Evolutionary conservation across 2,888 invertebrate genomes (phyloP).

Genomic region (Exocentrus adspersus): DNA sequence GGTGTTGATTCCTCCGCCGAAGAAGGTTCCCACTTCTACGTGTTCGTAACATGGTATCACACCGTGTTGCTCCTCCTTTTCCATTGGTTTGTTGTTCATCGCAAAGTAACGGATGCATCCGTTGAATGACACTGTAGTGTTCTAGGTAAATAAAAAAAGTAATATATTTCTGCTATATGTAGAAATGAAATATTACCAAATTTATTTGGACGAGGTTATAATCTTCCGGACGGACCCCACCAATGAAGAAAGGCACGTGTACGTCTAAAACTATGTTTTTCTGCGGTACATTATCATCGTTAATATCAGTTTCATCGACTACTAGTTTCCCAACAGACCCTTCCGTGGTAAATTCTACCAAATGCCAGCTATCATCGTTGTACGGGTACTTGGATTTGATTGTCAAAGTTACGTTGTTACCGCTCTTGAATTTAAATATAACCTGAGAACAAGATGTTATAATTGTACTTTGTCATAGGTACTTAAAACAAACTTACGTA

Average conservation of each 20-base stretch:
- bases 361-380: conserved; percentile 85
- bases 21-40: conserved; percentile 86
- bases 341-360: conserved; percentile 73
- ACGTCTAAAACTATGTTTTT: conserved; percentile 66
- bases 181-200: conserved; percentile 31
- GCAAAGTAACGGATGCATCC: conserved; percentile 85
- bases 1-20: conserved; percentile 77
- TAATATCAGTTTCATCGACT: conserved; percentile 70
- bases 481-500: conserved; percentile 64
- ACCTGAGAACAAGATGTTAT: conserved; percentile 63
- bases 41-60: conserved; percentile 83
- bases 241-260: conserved; percentile 79
- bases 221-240: conserved; percentile 74
- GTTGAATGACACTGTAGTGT: conserved; percentile 73
- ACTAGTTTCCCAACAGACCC: conserved; percentile 72
- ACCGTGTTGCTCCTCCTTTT: conserved; percentile 69
- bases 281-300: conserved; percentile 45
- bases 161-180: background rate
- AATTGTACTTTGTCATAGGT: background rate
- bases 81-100: conserved; percentile 75
- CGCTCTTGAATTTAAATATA: conserved; percentile 76
- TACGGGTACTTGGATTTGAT: conserved; percentile 69
- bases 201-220: conserved; percentile 59
- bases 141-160: conserved; percentile 42
- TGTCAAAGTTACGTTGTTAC: conserved; percentile 67